phyloP scores from a whole-genome alignment of 2,888 invertebrate genomes.

The Ecliptopera silaceata region DNA sequence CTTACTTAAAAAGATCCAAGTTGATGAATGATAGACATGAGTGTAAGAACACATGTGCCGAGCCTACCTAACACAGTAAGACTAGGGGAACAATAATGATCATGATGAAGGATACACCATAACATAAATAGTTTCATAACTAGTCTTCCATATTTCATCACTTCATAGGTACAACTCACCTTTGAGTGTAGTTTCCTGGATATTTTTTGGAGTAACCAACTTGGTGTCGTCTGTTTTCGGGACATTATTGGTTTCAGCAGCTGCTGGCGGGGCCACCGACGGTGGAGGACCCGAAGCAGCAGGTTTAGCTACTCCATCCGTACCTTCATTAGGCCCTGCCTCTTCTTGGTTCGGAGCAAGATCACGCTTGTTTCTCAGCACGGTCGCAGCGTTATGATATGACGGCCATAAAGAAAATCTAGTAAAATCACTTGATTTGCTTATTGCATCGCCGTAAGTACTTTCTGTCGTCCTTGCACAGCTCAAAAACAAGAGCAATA shows the following conservation, averaged over 20 bases:
- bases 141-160: too few relatives aligned
- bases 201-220: not conserved
- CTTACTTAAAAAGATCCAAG: too few relatives aligned
- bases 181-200: conserved; percentile 5
- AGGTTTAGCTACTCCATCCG: conserved; percentile 23
- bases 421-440: conserved; percentile 43
- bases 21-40: too few relatives aligned
- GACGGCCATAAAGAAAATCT: conserved; percentile 64
- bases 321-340: conserved; percentile 46
- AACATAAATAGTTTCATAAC: too few relatives aligned
- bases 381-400: conserved; percentile 53
- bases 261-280: not conserved
- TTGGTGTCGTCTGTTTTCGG: not conserved
- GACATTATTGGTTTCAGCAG: not conserved
- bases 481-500: conserved; percentile 56
- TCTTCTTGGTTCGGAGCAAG: conserved; percentile 18
- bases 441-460: conserved; percentile 30
- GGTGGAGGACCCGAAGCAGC: conserved; percentile 4
- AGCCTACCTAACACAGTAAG: too few relatives aligned
- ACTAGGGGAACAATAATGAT: too few relatives aligned
- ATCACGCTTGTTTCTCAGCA: conserved; percentile 50
- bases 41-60: too few relatives aligned
- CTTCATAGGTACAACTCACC: conserved; percentile 1
- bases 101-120: too few relatives aligned
- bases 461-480: conserved; percentile 51